Evolutionary conservation across 2,888 invertebrate species (phyloP), one percentile per base, ranked within the genome.

Genomic region (Ichneumoninae sp.): DNA sequence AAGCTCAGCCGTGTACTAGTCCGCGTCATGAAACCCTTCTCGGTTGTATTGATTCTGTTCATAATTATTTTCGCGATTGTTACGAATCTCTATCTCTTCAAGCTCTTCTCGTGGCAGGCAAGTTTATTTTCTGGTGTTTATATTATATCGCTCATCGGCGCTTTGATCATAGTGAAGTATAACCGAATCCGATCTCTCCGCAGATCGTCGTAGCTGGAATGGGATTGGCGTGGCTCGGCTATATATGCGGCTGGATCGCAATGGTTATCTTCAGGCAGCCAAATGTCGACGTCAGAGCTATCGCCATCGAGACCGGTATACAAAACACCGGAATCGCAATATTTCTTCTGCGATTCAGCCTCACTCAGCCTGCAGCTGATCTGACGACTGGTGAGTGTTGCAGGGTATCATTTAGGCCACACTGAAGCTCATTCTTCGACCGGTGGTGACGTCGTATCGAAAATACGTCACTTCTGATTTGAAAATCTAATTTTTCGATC

Each of bases 291-390:
- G 94, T 96, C 2, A 94, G 98, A n/a, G 98, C 99, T 5, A 98
- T 99, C 90, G 96, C 98, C 69, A 96, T 99, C 70, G 99, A 99
- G 95, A 97, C 98, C 4, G 98, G 98, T 73, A 96, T 98, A 76
- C 98, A 98, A 94, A 99, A 99, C 94, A 98, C 98, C 0, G 98
- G 98, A 63, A 96, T 99, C 86, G 96, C 98, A 0, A 98, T 99
- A 90, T 98, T 98, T 93, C 95, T 99, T 88, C 94, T 99, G 76
- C 94, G 97, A 80, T 96, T 98, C 91, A 96, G 97, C 3, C 94
- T 99, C 81, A 96, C 95, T 0, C 97, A 98, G 90, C 98, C 98
- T 0, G 96, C 97, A 87, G 97, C 97, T 0, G 98, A 98, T 94
- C 94, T 98, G 65, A 98, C 98, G 3, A 98, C 98, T 65, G 96